These are phyloP conservation scores for Embiotoca jacksoni DNA, from an alignment of 2,113 vertebrate species.

Conservation along the genomic window DNA sequence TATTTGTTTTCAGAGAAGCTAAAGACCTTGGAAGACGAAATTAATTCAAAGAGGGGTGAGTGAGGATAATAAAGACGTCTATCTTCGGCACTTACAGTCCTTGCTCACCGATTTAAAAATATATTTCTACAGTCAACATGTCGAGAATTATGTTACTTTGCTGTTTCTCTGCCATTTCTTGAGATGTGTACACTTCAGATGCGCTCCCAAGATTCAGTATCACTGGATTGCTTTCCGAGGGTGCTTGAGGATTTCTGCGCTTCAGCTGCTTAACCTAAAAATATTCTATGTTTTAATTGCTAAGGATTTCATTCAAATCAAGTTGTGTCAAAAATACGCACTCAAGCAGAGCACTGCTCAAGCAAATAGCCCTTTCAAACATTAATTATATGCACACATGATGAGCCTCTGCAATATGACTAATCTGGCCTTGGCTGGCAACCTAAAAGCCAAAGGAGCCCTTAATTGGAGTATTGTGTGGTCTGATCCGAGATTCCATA, in stretches of 20 bases:
- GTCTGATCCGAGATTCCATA: neutral
- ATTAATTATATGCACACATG: conserved; percentile 15
- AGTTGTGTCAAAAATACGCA: conserved; percentile 25
- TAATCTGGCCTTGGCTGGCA: conserved; percentile 8
- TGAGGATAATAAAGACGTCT: conserved; percentile 13
- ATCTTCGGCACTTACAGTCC: neutral
- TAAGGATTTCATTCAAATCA: conserved; percentile 7
- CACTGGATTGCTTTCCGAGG: neutral
- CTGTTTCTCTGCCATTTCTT: neutral
- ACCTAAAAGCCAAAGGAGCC: neutral
- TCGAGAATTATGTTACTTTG: neutral
- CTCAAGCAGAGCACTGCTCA: conserved; percentile 8
- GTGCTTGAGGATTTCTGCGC: neutral
- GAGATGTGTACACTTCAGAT: neutral
- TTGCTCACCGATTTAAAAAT: conserved; percentile 7
- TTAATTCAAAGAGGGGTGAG: conserved; percentile 10
- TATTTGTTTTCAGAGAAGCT: conserved; percentile 34
- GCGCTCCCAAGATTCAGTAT: neutral
- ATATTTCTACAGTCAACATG: conserved; percentile 12
- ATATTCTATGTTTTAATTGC: neutral
- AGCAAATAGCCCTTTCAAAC: conserved; percentile 20
- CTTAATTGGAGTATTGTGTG: conserved; percentile 4
- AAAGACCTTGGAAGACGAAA: conserved; percentile 35
- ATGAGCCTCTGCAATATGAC: conserved; percentile 16
- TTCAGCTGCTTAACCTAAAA: conserved; percentile 4